phyloP scores from a whole-genome alignment of 2,797 vertebrate genomes.

The Pogonophryne albipinna region DNA sequence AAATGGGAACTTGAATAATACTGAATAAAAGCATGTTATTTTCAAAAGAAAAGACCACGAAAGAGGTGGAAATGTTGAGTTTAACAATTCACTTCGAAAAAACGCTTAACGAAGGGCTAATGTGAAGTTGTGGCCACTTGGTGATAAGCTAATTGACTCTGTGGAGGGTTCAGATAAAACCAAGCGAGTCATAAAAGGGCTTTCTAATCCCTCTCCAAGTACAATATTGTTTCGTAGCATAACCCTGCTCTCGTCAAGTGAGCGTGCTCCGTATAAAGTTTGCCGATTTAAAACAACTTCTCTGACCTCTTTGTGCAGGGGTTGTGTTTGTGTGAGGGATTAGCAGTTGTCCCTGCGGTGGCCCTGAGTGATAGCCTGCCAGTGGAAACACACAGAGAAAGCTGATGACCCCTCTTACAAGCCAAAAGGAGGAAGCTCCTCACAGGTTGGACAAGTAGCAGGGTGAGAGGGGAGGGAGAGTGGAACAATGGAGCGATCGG shows the following conservation, averaged over 20 bases:
- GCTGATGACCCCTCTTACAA: slow-evolving; percentile 55
- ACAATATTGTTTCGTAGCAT: slow-evolving; percentile 33
- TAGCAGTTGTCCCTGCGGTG: slow-evolving; percentile 22
- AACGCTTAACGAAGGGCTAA: not conserved
- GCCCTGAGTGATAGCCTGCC: slow-evolving; percentile 60
- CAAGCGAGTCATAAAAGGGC: slow-evolving; percentile 25
- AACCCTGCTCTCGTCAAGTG: slow-evolving; percentile 27
- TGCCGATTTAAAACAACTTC: slow-evolving; percentile 27
- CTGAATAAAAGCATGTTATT: no score
- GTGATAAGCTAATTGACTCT: slow-evolving; percentile 45
- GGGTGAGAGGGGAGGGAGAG: slow-evolving; percentile 24
- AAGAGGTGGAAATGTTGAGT: not conserved
- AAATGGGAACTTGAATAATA: no score
- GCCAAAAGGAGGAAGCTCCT: slow-evolving; percentile 49
- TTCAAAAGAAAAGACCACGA: not conserved
- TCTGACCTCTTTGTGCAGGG: slow-evolving; percentile 9
- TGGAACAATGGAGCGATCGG: slow-evolving; percentile 30
- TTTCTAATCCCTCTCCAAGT: slow-evolving; percentile 42
- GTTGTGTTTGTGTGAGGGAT: slow-evolving; percentile 35
- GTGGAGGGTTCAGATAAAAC: slow-evolving; percentile 19
- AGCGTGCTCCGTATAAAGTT: slow-evolving; percentile 28
- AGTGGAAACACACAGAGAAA: slow-evolving; percentile 40
- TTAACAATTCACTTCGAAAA: not conserved
- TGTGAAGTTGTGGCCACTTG: slow-evolving; percentile 18
- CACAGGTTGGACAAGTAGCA: slow-evolving; percentile 44